Conservation (phyloP, 2,797 vertebrate genomes). For the Tiaroga cobitis region DNA sequence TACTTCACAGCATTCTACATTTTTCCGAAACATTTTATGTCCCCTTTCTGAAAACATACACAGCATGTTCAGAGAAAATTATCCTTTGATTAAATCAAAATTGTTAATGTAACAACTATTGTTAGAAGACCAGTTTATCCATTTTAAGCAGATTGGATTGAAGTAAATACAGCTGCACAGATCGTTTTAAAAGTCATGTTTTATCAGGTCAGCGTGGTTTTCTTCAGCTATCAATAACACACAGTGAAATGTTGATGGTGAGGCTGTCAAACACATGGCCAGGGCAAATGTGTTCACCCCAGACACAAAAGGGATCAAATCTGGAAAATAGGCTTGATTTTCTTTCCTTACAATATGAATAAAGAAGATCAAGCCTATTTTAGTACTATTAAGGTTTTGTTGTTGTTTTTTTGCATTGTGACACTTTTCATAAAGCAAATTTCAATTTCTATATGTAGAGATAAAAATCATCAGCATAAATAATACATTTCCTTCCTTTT, state of each 20-base stretch:
- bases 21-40: neutral
- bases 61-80: neutral
- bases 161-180: neutral
- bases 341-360: neutral
- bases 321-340: neutral
- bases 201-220: constrained; percentile 57
- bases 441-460: neutral
- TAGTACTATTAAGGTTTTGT: neutral
- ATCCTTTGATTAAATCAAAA: neutral
- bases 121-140: neutral
- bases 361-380: neutral
- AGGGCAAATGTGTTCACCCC: neutral
- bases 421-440: neutral
- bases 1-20: neutral
- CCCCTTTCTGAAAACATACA: neutral
- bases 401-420: neutral
- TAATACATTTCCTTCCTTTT: neutral
- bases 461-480: neutral
- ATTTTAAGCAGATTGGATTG: neutral
- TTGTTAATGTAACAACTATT: neutral
- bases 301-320: neutral
- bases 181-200: constrained; percentile 40
- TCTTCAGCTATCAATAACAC: constrained; percentile 50
- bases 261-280: neutral
- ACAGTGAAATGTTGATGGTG: neutral